Evolutionary conservation across 2,797 vertebrate genomes (phyloP), one percentile per base, ranked within the genome.

Genomic region (Nannoperca australis): DNA sequence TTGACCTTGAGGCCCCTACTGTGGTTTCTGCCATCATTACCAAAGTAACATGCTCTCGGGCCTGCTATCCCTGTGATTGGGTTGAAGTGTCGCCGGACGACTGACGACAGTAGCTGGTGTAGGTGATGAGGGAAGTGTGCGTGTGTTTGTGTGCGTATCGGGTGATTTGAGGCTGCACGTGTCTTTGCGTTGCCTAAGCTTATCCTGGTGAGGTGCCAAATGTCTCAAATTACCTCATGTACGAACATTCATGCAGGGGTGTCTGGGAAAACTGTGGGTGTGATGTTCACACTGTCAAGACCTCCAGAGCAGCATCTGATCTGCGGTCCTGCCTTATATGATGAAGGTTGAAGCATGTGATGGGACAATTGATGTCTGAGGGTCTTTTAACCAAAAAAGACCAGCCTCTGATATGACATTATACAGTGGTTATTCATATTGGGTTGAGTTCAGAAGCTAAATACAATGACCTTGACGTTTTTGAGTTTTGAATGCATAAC

Each of bases 161-260:
- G 32, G 60, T 38, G 44, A 62, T 76, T 69, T 73, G 56, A 73
- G 59, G 14, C 49, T 71, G 42, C 42, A 66, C 0, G 17, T 69
- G 81, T 76, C 9, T n/a, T 61, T 64, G 62, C 77, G 64, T 79
- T 78, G 70, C 40, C 68, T 59, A 73, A 70, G 68, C 76, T 88
- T 90, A 91, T 92, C 88, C 0, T 36, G 38, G 66, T 64, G 70
- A 88, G 64, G 89, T 94, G 91, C 36, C 77, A 89, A 89, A 89
- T 86, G 85, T 84, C 65, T 89, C 67, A 85, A 88, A 87, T 84
- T 66, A 81, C 82, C 65, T 79, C 77, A 44, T 50, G 61, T 61
- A 56, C 79, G 50, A 79, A 83, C 81, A 81, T 56, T 78, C 63
- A 73, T 59, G 76, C 70, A 63, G 70, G 58, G 68, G 58, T 44